Conservation (phyloP, 1,140 invertebrate species). For the Trachymyrmex cornetzi region DNA sequence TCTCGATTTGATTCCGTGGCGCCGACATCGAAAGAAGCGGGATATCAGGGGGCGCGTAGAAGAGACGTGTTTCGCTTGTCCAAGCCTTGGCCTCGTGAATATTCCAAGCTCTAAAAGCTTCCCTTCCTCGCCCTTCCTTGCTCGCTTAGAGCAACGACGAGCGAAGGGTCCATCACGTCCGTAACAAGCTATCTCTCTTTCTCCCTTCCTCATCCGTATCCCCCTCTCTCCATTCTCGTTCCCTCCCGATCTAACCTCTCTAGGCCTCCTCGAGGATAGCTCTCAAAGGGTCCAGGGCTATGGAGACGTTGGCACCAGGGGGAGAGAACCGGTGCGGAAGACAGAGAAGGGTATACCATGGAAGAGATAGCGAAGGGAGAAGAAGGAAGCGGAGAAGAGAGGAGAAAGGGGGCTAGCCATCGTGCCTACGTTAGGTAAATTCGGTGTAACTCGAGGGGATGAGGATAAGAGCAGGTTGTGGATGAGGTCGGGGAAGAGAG, state of each 20-base stretch:
- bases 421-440: conserved; percentile 84
- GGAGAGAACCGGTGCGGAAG: conserved; percentile 66
- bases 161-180: conserved; percentile 83
- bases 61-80: conserved; percentile 85
- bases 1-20: conserved; percentile 72
- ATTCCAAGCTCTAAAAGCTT: conserved; percentile 85
- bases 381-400: conserved; percentile 74
- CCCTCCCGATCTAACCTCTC: conserved; percentile 54
- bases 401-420: conserved; percentile 74
- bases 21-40: conserved; percentile 71
- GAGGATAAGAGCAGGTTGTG: conserved; percentile 70
- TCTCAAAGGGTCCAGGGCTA: conserved; percentile 77
- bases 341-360: conserved; percentile 64
- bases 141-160: conserved; percentile 77
- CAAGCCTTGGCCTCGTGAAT: conserved; percentile 83
- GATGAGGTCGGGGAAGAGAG: conserved; percentile 36
- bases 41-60: conserved; percentile 51
- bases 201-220: background rate
- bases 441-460: conserved; percentile 82
- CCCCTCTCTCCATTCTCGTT: conserved; percentile 19
- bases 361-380: conserved; percentile 29
- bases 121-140: conserved; percentile 76
- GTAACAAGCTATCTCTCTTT: conserved; percentile 79
- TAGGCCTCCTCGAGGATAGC: conserved; percentile 72
- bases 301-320: conserved; percentile 75